phyloP scores from a whole-genome alignment of 2,888 invertebrate genomes.

The Limenitis camilla region DNA sequence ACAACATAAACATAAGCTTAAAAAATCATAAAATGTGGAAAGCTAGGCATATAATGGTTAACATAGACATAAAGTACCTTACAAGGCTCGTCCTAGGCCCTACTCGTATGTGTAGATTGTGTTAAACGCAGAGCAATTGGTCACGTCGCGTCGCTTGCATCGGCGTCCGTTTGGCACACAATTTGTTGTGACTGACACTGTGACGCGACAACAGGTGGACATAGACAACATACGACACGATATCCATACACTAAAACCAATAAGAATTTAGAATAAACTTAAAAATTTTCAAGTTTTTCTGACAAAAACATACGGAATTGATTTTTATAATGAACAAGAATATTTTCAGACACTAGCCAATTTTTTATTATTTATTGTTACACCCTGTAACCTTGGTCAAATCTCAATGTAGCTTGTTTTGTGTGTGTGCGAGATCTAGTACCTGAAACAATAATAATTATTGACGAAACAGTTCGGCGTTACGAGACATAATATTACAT shows the following conservation, averaged over 20 bases:
- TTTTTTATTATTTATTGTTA: no score
- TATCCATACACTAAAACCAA: neutral
- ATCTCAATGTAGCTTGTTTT: no score
- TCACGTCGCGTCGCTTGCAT: constrained; percentile 35
- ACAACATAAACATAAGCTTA: neutral
- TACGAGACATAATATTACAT: no score
- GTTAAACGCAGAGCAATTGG: constrained; percentile 21
- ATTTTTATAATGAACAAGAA: no score
- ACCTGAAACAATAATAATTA: no score
- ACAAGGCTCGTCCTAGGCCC: constrained; percentile 3
- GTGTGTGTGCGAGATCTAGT: no score
- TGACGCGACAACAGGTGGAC: constrained; percentile 27
- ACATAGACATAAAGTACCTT: constrained; percentile 8
- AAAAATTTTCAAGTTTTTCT: no score
- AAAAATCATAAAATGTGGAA: neutral
- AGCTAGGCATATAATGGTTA: neutral
- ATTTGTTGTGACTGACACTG: constrained; percentile 40
- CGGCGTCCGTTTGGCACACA: constrained; percentile 40
- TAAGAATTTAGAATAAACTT: no score
- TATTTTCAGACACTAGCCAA: no score
- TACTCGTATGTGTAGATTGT: neutral
- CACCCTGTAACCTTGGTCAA: no score
- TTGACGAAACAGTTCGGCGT: no score
- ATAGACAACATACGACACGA: constrained; percentile 11
- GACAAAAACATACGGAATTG: no score